Base-by-base conservation (phyloP, 2,797 vertebrate species). In the Lindbergichthys nudifrons region DNA sequence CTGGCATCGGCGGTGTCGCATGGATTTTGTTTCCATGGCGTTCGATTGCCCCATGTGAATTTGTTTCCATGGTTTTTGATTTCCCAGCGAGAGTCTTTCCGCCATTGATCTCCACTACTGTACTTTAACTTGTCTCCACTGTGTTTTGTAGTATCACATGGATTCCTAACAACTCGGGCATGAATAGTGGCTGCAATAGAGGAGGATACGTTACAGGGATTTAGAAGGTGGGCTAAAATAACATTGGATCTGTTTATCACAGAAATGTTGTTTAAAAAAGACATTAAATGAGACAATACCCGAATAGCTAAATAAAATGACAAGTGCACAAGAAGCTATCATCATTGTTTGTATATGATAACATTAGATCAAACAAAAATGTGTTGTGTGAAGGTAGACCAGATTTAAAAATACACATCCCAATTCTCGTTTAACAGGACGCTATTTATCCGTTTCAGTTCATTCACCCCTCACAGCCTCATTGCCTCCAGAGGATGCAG, bases 51-150 rank as follows among this genome's bases (percentile, higher is more conserved):
- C 87, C 85, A 64, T 76, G 84, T 79, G 89, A 89, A 76, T 90
- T 73, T 86, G 87, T 93, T 92, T 92, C 86, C 84, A 87, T 90
- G 88, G 87, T 85, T 91, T 90, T 90, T 80, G 78, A 82, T 77
- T 85, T 88, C 78, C 62, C 66, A 30, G 70, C 77, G 73, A 81
- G 83, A 88, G 73, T 81, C 70, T 65, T 65, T 72, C 78, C 77
- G 77, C 83, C 58, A 69, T 79, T 81, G 89, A 82, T 88, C 69
- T 79, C 65, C 64, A 67, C 68, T 61, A 53, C 57, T 80, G 68
- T 72, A 76, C 81, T 88, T 89, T 65, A 84, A 81, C 82, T 84
- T 54, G 77, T 74, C 85, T 86, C 74, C 36, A 41, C 64, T 61
- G 54, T 78, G 63, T 71, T 86, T 57, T 64, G 70, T 61, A 45